Evolutionary conservation across 1,140 invertebrate genomes (phyloP).

Genomic region (Achatina immaculata): DNA sequence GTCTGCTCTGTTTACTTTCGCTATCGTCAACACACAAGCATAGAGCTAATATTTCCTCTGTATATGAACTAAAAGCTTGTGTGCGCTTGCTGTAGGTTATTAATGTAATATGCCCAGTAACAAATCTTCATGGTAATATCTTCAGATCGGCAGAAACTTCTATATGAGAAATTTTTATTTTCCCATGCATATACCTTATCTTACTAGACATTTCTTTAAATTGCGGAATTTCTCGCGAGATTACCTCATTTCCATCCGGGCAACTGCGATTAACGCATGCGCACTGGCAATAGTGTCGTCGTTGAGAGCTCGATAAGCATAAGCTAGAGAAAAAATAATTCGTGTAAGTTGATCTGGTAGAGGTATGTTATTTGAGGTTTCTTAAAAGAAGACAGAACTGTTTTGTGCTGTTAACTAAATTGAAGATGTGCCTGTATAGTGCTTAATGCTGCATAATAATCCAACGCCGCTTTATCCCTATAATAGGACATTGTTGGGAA

Average conservation of each 20-base stretch:
- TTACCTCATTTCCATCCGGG: constrained; percentile 44
- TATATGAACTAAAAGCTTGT: too few species aligned
- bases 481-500: not conserved
- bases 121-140: too few species aligned
- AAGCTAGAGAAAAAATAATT: constrained; percentile 29
- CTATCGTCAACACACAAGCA: too few species aligned
- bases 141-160: too few species aligned
- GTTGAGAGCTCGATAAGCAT: constrained; percentile 35
- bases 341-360: constrained; percentile 16
- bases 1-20: too few species aligned
- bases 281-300: constrained; percentile 38
- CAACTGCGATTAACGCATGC: constrained; percentile 36
- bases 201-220: too few species aligned
- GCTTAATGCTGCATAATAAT: not conserved
- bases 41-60: too few species aligned
- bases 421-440: not conserved
- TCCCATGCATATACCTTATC: too few species aligned
- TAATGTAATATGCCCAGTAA: too few species aligned
- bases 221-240: constrained; percentile 25
- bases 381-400: not conserved
- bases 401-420: not conserved
- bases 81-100: too few species aligned
- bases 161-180: too few species aligned
- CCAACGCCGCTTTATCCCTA: not conserved
- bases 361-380: not conserved